Evolutionary conservation across 2,797 vertebrate species (phyloP).

Genomic region (Ibycter americanus): DNA sequence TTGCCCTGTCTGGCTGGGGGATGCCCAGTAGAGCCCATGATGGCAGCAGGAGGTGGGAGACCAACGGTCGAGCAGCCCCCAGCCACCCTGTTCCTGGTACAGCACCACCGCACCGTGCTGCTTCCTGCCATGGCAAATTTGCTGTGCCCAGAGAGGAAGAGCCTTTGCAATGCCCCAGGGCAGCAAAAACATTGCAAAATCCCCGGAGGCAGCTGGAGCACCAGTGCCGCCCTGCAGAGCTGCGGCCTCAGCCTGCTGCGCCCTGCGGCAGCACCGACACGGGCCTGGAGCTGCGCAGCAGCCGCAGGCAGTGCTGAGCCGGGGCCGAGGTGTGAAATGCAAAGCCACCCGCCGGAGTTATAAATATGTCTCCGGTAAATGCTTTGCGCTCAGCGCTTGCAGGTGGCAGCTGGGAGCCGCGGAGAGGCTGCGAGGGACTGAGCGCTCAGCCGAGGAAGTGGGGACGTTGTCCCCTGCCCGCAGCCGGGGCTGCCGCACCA

Average conservation of each 20-base stretch:
- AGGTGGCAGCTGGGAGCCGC: constrained; percentile 20
- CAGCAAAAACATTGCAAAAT: not conserved
- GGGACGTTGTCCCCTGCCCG: not conserved
- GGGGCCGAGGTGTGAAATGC: constrained; percentile 7
- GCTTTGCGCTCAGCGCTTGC: not conserved
- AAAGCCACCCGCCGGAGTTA: not conserved
- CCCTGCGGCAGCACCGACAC: fast-evolving
- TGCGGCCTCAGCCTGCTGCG: fast-evolving
- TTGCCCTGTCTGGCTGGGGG: fast-evolving
- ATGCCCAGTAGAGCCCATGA: not conserved
- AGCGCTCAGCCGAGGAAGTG: not conserved
- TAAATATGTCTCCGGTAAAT: not conserved
- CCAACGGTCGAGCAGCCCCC: fast-evolving
- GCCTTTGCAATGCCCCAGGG: not conserved
- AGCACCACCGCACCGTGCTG: fast-evolving
- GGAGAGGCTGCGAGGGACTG: not conserved
- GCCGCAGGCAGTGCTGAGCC: fast-evolving
- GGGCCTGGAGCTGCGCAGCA: not conserved
- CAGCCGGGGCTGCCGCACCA: not conserved
- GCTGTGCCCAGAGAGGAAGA: fast-evolving
- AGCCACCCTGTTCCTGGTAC: fast-evolving
- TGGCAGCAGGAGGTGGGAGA: not conserved
- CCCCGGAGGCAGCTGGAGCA: not conserved
- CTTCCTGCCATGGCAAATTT: not conserved
- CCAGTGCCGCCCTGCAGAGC: not conserved